Conservation (phyloP, 2,113 vertebrate genomes). For the Ochotona curzoniae region DNA sequence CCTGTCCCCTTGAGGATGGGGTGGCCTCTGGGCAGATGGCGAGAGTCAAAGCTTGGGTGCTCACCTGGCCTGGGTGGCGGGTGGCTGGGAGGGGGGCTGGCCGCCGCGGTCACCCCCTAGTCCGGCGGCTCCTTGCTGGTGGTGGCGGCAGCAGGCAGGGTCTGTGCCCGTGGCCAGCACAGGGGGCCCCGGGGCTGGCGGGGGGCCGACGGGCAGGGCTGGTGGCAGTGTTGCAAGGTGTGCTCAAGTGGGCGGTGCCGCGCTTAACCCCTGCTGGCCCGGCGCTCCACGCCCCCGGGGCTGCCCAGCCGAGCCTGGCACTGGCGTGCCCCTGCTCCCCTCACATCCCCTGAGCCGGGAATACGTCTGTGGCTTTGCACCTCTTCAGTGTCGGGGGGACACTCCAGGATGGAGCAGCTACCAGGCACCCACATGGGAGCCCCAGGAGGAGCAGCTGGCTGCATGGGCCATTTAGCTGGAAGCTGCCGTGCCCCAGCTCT, state of each 20-base stretch:
- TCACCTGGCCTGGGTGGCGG: background rate
- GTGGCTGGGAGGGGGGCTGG: background rate
- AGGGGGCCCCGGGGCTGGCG: background rate
- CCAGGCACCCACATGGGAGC: no score
- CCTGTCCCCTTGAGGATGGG: no score
- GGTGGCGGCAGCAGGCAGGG: background rate
- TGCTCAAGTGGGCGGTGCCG: constrained; percentile 62
- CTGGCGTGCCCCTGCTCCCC: no score
- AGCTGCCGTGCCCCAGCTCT: no score
- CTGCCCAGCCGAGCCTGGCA: no score
- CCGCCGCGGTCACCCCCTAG: background rate
- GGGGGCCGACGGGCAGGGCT: background rate
- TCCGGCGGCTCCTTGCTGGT: background rate
- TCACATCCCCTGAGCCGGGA: no score
- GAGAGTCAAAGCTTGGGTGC: background rate
- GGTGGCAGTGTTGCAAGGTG: constrained; percentile 69
- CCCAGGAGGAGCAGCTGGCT: no score
- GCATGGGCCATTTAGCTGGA: no score
- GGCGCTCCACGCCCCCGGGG: no score
- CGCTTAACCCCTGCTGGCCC: constrained; percentile 75
- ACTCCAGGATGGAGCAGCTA: no score
- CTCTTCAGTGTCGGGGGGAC: no score
- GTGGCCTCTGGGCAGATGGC: background rate
- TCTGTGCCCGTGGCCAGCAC: background rate
- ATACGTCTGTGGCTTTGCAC: no score